phyloP scores from a whole-genome alignment of 2,888 invertebrate genomes.

The Idaea aversata region DNA sequence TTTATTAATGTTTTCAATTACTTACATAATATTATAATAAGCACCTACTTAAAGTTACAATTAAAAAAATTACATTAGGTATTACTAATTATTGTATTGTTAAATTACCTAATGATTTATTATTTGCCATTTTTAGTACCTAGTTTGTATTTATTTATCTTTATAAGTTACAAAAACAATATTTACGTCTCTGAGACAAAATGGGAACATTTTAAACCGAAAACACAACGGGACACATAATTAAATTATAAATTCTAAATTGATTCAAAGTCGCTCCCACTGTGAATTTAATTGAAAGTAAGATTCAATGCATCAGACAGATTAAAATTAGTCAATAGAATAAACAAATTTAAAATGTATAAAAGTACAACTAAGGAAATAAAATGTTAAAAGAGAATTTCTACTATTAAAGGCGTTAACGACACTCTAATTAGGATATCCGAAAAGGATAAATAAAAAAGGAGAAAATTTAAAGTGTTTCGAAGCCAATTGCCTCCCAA shows the following conservation, averaged over 20 bases:
- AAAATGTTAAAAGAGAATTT: neutral
- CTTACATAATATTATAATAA: neutral
- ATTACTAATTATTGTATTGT: too few relatives aligned
- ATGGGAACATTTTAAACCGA: slow-evolving; percentile 54
- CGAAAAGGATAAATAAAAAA: neutral
- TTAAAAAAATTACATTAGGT: neutral
- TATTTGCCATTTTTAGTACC: too few relatives aligned
- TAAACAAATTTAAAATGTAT: neutral
- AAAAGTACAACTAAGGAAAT: neutral
- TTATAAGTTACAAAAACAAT: too few relatives aligned
- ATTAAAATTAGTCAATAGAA: neutral
- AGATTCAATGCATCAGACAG: slow-evolving; percentile 9
- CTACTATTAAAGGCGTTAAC: neutral
- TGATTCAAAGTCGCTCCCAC: slow-evolving; percentile 52
- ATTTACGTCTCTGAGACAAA: slow-evolving; percentile 32
- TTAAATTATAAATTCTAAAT: slow-evolving; percentile 70
- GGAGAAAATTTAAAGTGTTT: slow-evolving; percentile 55
- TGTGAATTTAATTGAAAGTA: slow-evolving; percentile 50
- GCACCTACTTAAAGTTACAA: neutral
- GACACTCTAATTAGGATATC: neutral
- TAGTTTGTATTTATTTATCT: too few relatives aligned
- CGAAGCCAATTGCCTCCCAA: slow-evolving; percentile 73
- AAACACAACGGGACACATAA: slow-evolving; percentile 49
- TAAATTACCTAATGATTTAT: too few relatives aligned
- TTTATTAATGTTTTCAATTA: neutral